Evolutionary conservation across 2,797 vertebrate species (phyloP), one percentile per base, ranked within the genome.

Genomic region (Acipenser transmontanus): DNA sequence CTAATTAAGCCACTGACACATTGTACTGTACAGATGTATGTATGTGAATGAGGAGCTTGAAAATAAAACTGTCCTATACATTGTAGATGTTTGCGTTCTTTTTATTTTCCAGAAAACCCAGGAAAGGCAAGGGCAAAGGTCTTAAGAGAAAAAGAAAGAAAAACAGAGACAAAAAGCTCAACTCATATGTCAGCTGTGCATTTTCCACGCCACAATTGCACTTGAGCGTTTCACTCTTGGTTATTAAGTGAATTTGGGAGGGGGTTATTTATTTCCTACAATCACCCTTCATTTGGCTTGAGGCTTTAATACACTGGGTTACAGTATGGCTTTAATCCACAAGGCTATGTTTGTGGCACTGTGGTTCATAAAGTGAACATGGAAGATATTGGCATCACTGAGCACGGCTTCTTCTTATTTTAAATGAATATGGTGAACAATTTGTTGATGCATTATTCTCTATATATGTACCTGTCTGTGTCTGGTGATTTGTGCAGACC

Each of bases 141-240:
- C 93, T 89, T 94, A 98, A 97, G 91, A 91, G 93, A 95, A 98
- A 97, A 88, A 92, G 92, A 96, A 97, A 96, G 94, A 96, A 96
- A 98, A 93, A 89, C 89, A 89, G 91, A 77, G 93, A 95, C 90
- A 94, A 93, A 93, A 84, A 76, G 79, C 81, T 72, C 64, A 83
- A 89, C 77, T 87, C 85, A 90, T 92, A 92, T 72, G 91, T 92
- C 87, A 90, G 86, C 86, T 88, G 85, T 64, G 86, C 84, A 83
- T 88, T 87, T 82, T 86, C 76, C 66, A 68, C 85, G 74, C 84
- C 85, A 73, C 85, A 84, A 77, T 82, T 88, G 82, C 85, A 88
- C 82, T 80, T 88, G 82, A 89, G 85, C 86, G 79, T 88, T 77
- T 76, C 79, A 47, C 84, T 89, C 80, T 83, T 89, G 73, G 77